Percentiles rank a stretch among this genome's conserved stretches.
Conservation (phyloP, 2,888 invertebrate species). For the Agrilus biguttatus region DNA sequence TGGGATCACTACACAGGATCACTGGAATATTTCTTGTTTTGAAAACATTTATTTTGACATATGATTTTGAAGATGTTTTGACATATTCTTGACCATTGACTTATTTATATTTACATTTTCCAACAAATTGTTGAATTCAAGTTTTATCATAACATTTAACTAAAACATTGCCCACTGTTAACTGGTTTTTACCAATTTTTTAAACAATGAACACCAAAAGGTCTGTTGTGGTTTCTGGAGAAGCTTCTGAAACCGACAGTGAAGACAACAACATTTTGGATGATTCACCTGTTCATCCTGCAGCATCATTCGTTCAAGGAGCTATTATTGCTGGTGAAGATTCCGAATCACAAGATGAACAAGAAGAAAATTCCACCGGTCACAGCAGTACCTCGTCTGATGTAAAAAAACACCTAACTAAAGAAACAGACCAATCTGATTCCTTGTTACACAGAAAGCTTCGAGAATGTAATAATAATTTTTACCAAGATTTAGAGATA, state of each 20-base stretch:
- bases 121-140: too few species aligned
- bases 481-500: slow-evolving; percentile 19
- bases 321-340: slow-evolving; percentile 27
- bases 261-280: slow-evolving; percentile 23
- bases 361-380: slow-evolving; percentile 18
- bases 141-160: too few species aligned
- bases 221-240: slow-evolving; percentile 23
- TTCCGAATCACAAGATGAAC: slow-evolving; percentile 28
- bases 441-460: slow-evolving; percentile 13
- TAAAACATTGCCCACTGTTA: too few species aligned
- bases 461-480: slow-evolving; percentile 24
- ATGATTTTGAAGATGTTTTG: too few species aligned
- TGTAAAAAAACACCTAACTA: slow-evolving; percentile 9
- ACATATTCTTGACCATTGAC: too few species aligned
- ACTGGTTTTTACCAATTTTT: too few species aligned
- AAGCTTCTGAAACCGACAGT: slow-evolving; percentile 31
- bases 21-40: too few species aligned
- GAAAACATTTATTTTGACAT: too few species aligned
- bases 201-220: slow-evolving; percentile 12
- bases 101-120: too few species aligned
- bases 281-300: not conserved
- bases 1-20: too few species aligned
- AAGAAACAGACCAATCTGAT: slow-evolving; percentile 5
- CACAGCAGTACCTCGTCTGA: slow-evolving; percentile 22
- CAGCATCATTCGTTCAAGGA: slow-evolving; percentile 18